Base-by-base conservation (phyloP, 2,797 vertebrate genomes). In the Macropodus opercularis region DNA sequence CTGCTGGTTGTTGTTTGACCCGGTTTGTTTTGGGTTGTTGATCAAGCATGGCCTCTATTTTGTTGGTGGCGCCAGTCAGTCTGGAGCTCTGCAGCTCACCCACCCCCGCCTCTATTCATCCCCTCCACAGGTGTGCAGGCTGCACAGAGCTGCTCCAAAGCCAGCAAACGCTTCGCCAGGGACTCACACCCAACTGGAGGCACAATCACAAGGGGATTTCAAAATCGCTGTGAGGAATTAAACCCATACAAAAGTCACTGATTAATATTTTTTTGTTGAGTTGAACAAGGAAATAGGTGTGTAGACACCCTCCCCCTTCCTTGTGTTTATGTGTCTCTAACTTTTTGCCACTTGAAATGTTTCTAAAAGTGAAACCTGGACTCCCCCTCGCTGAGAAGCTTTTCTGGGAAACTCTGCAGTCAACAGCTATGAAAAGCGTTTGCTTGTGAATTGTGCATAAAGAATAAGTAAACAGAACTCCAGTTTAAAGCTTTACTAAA, bases 1-100 rank as follows among this genome's bases (percentile, higher is more conserved):
- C 91, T 72, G 87, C 62, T 65, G 90, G 84, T 93, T 92, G 94
- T 93, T 93, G 94, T 94, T 92, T 93, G 95, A 94, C 94, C 94
- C 78, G 94, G 94, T 94, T 94, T 96, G 95, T 96, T 97, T 96
- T 92, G 95, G 95, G 92, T 95, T 97, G 96, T 95, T 96, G 95
- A 96, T 97, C 94, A 95, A 96, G 95, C 95, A 92, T 95, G 95
- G 94, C 93, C 93, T 92, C 89, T 94, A 95, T 95, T 94, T 91
- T 94, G 94, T 94, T 83, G 91, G 90, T 93, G 95, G 96, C 94
- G 95, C 96, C 96, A 95, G 94, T 92, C 92, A 94, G 96, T 98
- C 96, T 97, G 93, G 93, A 92, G 93, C 92, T 88, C 77, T 79
- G 91, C 62, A 89, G 93, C 94, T 97, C 95, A 95, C 94, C 91